These are phyloP conservation scores for Heliconius cydno DNA, from an alignment of 2,888 invertebrate genomes.

Conservation along the genomic window DNA sequence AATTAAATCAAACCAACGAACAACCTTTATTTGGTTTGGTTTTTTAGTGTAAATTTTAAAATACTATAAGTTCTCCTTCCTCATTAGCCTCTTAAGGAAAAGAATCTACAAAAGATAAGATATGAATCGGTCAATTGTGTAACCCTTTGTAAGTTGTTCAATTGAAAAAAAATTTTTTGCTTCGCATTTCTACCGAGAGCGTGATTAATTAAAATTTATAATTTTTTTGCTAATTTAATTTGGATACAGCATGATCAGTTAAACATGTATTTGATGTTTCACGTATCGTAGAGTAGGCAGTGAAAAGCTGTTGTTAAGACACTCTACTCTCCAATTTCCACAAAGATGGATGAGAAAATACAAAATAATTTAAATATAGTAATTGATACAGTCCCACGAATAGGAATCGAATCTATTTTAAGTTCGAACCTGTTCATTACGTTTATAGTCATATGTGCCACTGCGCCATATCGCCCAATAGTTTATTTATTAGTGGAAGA, in stretches of 20 bases:
- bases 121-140: slow-evolving; percentile 42
- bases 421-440: neutral
- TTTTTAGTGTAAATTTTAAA: slow-evolving; percentile 18
- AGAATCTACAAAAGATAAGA: slow-evolving; percentile 39
- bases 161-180: slow-evolving; percentile 9
- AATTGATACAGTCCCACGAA: too few relatives aligned
- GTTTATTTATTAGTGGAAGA: neutral
- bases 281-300: too few relatives aligned
- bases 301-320: too few relatives aligned
- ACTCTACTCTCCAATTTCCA: too few relatives aligned
- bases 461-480: neutral
- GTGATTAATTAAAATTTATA: slow-evolving; percentile 11
- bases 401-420: too few relatives aligned
- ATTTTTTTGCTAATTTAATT: neutral
- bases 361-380: too few relatives aligned
- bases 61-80: slow-evolving; percentile 33
- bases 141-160: slow-evolving; percentile 21
- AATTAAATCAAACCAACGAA: neutral
- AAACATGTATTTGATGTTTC: too few relatives aligned
- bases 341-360: too few relatives aligned
- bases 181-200: slow-evolving; percentile 1
- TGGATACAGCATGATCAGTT: too few relatives aligned
- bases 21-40: neutral
- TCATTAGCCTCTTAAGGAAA: slow-evolving; percentile 43
- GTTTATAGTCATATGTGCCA: neutral